These are phyloP conservation scores for Stenopsyche tienmushanensis DNA, from an alignment of 1,140 invertebrate genomes.

Conservation along the genomic window DNA sequence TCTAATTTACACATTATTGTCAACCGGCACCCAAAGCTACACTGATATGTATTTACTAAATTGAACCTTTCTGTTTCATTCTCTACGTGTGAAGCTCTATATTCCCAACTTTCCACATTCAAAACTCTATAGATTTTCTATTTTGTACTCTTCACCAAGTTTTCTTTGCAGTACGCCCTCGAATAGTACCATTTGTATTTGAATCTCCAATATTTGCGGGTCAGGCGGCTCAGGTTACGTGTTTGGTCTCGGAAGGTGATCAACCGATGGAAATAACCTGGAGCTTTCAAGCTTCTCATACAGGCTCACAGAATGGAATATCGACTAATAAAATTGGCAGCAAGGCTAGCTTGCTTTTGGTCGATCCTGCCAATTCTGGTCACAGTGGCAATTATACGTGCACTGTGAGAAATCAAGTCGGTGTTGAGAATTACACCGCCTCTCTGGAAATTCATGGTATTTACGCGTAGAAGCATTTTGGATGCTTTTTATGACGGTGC, in stretches of 20 bases:
- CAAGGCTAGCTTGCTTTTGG: conserved; percentile 53
- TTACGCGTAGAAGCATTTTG: conserved; percentile 3
- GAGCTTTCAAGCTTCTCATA: conserved; percentile 65
- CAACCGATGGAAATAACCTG: conserved; percentile 80
- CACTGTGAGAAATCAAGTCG: conserved; percentile 67
- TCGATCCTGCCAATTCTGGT: conserved; percentile 56
- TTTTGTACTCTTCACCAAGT: conserved; percentile 23
- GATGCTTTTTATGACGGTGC: conserved; percentile 6
- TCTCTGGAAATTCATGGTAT: conserved; percentile 59
- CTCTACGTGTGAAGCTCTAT: background rate
- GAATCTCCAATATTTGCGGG: conserved; percentile 68
- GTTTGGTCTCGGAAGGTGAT: conserved; percentile 79
- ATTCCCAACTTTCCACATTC: background rate
- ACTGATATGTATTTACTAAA: background rate
- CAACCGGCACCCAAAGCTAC: background rate
- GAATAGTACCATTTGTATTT: conserved; percentile 73
- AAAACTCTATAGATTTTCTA: background rate
- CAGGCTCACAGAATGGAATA: conserved; percentile 61
- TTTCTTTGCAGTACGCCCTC: conserved; percentile 68
- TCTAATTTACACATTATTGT: background rate
- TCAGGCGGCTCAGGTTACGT: conserved; percentile 71
- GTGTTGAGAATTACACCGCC: conserved; percentile 61
- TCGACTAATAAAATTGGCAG: conserved; percentile 61
- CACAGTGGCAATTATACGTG: conserved; percentile 77
- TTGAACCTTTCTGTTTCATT: background rate